Conservation (phyloP, 2,888 invertebrate species). For the Lampropteryx suffumata region DNA sequence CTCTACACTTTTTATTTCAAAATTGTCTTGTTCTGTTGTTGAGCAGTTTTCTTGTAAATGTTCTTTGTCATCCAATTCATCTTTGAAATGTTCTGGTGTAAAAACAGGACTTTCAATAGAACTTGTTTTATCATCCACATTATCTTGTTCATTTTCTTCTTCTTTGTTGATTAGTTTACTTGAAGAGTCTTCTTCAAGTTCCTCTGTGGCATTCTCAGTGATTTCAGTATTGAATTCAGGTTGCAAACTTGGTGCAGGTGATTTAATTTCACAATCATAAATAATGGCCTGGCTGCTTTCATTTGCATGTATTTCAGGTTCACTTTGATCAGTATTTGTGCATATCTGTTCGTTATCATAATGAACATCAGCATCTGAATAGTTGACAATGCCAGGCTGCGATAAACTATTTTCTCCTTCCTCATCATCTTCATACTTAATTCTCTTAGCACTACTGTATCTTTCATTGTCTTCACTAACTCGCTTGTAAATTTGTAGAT, state of each 20-base stretch:
- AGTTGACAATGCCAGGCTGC: slow-evolving; percentile 47
- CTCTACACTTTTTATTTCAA: slow-evolving; percentile 49
- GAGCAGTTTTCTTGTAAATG: slow-evolving; percentile 35
- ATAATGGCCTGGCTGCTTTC: slow-evolving; percentile 68
- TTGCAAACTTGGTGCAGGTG: slow-evolving; percentile 65
- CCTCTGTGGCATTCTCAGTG: slow-evolving; percentile 42
- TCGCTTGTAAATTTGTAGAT: slow-evolving; percentile 60
- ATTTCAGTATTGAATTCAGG: slow-evolving; percentile 61
- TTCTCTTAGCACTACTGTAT: slow-evolving; percentile 60
- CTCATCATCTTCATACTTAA: slow-evolving; percentile 66
- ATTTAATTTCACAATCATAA: slow-evolving; percentile 72
- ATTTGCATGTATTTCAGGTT: slow-evolving; percentile 55
- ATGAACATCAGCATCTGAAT: slow-evolving; percentile 59
- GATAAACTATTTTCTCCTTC: slow-evolving; percentile 46
- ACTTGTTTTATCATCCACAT: slow-evolving; percentile 36
- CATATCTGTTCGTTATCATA: slow-evolving; percentile 58
- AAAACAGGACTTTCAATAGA: slow-evolving; percentile 36
- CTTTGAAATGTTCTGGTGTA: slow-evolving; percentile 29
- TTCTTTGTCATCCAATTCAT: slow-evolving; percentile 26
- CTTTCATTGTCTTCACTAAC: slow-evolving; percentile 63
- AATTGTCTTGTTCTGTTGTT: slow-evolving; percentile 29
- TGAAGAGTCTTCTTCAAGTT: slow-evolving; percentile 5
- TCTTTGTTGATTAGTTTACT: slow-evolving; percentile 30
- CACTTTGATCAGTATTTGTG: slow-evolving; percentile 60
- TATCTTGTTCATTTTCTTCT: slow-evolving; percentile 14